Conservation (phyloP, 2,797 vertebrate genomes). For the Ptychobarbus kaznakovi region DNA sequence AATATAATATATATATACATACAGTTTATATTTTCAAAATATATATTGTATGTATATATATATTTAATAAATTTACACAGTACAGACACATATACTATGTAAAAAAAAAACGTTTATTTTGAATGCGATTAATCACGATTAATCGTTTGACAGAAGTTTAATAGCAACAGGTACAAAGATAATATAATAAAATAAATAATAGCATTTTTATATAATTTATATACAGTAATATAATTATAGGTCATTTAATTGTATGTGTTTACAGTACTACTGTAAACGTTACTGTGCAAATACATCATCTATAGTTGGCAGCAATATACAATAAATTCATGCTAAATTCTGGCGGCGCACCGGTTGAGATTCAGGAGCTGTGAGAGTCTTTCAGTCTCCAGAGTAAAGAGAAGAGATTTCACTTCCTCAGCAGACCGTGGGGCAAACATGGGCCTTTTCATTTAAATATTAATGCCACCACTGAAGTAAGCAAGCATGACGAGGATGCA, state of each 20-base stretch:
- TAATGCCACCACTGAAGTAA: conserved; percentile 68
- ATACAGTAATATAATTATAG: not conserved
- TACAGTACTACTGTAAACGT: not conserved
- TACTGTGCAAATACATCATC: not conserved
- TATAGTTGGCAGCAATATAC: not conserved
- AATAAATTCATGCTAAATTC: not conserved
- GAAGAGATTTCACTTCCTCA: conserved; percentile 59
- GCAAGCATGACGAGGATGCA: conserved; percentile 66
- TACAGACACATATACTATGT: too few relatives aligned
- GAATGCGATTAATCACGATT: too few relatives aligned
- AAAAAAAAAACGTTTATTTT: too few relatives aligned
- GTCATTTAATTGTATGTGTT: not conserved
- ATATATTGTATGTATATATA: too few relatives aligned
- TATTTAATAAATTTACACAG: too few relatives aligned
- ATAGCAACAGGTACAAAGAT: too few relatives aligned
- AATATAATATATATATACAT: too few relatives aligned
- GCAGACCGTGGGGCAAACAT: conserved; percentile 64
- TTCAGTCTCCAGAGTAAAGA: conserved; percentile 49
- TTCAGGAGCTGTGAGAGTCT: conserved; percentile 66
- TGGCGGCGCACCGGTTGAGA: conserved; percentile 53
- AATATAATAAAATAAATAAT: too few relatives aligned
- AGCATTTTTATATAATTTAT: not conserved
- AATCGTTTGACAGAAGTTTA: too few relatives aligned
- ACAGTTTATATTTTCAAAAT: too few relatives aligned
- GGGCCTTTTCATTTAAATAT: conserved; percentile 74